These are phyloP conservation scores for Zaprionus obscuricornis DNA, from an alignment of 2,888 invertebrate genomes.

Conservation along the genomic window DNA sequence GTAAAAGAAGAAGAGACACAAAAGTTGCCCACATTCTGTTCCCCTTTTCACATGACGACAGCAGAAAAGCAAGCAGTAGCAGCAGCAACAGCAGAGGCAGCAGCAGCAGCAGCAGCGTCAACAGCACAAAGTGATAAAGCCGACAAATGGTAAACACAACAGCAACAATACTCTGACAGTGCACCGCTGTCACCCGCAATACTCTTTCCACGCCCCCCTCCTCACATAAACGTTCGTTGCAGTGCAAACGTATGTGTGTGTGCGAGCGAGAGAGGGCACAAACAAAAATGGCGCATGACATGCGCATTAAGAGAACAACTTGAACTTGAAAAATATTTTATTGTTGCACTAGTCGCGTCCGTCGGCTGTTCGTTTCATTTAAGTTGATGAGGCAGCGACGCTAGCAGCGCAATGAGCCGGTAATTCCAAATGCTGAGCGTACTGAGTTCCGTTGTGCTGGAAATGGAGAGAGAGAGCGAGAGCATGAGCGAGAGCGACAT, in stretches of 20 bases:
- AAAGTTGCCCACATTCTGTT: conserved; percentile 27
- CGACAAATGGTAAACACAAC: conserved; percentile 35
- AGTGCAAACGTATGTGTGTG: conserved; percentile 17
- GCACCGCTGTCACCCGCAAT: conserved; percentile 35
- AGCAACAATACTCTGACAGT: conserved; percentile 40
- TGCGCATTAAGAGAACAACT: conserved; percentile 81
- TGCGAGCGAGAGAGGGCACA: conserved; percentile 26
- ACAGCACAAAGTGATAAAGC: conserved; percentile 30
- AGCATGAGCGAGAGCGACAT: conserved; percentile 1
- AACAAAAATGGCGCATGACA: conserved; percentile 67
- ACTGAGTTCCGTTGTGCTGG: not conserved
- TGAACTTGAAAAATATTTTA: conserved; percentile 83
- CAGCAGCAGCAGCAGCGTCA: conserved; percentile 5
- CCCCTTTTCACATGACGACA: conserved; percentile 70
- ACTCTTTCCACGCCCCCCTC: not conserved
- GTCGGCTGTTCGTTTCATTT: conserved; percentile 48
- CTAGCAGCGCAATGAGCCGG: conserved; percentile 38
- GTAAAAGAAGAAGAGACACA: conserved; percentile 15
- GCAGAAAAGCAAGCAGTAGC: conserved; percentile 39
- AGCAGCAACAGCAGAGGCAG: conserved; percentile 6
- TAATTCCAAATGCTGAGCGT: conserved; percentile 32
- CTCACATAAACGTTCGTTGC: conserved; percentile 13
- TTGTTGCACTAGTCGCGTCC: conserved; percentile 45
- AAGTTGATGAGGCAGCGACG: conserved; percentile 41
- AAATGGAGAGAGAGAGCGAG: not conserved